Evolutionary conservation across 1,140 invertebrate species (phyloP).

Genomic region (Eufriesea mexicana): DNA sequence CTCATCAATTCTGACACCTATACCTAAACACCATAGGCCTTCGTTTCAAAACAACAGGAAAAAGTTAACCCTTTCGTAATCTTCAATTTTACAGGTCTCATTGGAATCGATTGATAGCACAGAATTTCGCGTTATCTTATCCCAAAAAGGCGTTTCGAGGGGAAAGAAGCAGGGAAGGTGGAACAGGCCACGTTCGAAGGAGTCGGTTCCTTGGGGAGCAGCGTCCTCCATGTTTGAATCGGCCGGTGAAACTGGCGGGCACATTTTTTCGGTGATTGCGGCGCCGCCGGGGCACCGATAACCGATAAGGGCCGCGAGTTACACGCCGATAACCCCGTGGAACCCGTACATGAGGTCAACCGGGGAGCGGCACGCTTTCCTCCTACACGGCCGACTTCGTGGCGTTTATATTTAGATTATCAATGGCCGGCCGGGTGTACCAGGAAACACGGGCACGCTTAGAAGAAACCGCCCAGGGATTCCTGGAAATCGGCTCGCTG

Average conservation of each 20-base stretch:
- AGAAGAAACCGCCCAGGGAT: conserved; percentile 39
- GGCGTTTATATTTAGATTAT: conserved; percentile 64
- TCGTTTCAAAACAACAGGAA: too few species aligned
- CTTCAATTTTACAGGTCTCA: not conserved
- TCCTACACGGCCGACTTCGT: conserved; percentile 40
- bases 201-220: not conserved
- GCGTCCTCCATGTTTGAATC: conserved; percentile 8
- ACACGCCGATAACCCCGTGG: conserved; percentile 53
- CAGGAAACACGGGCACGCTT: conserved; percentile 41
- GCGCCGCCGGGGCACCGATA: conserved; percentile 34
- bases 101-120: not conserved
- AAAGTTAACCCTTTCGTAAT: not conserved
- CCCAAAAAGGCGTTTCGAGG: not conserved
- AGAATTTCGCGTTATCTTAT: conserved; percentile 2
- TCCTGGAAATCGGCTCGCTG: conserved; percentile 12
- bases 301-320: conserved; percentile 47
- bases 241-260: conserved; percentile 24
- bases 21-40: too few species aligned
- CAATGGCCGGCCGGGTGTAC: conserved; percentile 52
- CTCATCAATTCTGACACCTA: too few species aligned
- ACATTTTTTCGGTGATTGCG: conserved; percentile 38
- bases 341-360: conserved; percentile 42
- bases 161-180: not conserved
- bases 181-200: not conserved
- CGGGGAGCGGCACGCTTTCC: conserved; percentile 54